Base-by-base conservation (phyloP, 1,140 invertebrate species). In the Gonatopus flavifemur region DNA sequence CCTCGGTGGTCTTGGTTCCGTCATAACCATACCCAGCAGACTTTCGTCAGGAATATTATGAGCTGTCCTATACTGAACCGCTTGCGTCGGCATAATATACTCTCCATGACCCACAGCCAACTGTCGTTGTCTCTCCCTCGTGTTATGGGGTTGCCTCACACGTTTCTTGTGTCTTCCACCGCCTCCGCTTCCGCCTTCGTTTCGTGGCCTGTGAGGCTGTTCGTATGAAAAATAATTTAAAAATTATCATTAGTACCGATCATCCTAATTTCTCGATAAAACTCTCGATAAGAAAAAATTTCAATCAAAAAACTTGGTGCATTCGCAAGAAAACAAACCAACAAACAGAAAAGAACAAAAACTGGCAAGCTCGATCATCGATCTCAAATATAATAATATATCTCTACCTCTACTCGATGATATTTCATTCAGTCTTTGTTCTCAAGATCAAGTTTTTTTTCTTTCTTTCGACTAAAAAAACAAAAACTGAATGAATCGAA, bases 131-230 rank as follows among this genome's bases (percentile, higher is more conserved):
- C 88, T 81, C 68, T 94, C 92, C 54, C 90, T 82, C 1, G 92
- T 94, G 55, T 91, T 94, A 65, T 90, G 88, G 20, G 91, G 91
- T 52, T 90, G 87, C 24, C 92, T 82, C 5, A 93, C 89, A 40
- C 88, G 81, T 67, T 90, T 90, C 73, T 91, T 91, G 64, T 89
- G 87, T 38, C 90, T 80, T 49, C 84, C 81, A 21, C 84, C 81
- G 20, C 74, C 62, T 21, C 70, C 61, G 5, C 72, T 59, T 15
- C 81, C 77, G 24, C 80, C 81, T 60, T 84, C 82, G 41, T 79
- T 78, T 56, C 82, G 77, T 53, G 82, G 82, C 64, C 82, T 77
- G 61, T 86, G 84, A 24, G 83, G 85, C 82, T 84, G 66, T 55
- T 21, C 18, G 19, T 20, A 40, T 35, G 37, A 62, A 58, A 49